These are phyloP conservation scores for Drosophila rhopaloa DNA, from an alignment of 1,140 invertebrate species.

Conservation along the genomic window DNA sequence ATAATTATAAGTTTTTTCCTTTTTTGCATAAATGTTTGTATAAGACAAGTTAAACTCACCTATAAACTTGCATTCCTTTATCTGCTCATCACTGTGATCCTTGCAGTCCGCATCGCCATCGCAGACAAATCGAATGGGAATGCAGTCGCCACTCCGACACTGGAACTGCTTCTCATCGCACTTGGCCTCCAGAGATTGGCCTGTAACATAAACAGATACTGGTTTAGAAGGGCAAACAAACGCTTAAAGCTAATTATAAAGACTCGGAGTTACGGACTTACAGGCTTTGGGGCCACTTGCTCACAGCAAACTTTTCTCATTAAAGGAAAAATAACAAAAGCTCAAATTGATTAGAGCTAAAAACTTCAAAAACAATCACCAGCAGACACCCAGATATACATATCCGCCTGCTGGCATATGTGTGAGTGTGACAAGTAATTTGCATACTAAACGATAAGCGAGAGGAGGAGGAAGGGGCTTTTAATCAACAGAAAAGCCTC, in stretches of 20 bases:
- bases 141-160: conserved; percentile 92
- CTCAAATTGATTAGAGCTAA: conserved; percentile 81
- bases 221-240: conserved; percentile 52
- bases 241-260: conserved; percentile 74
- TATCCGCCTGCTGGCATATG: neutral
- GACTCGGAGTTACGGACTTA: conserved; percentile 40
- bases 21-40: neutral
- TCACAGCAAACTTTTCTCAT: conserved; percentile 71
- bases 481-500: conserved; percentile 76
- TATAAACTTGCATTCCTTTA: conserved; percentile 88
- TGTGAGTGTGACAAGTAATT: conserved; percentile 65
- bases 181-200: conserved; percentile 62
- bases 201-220: conserved; percentile 56
- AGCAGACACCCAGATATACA: conserved; percentile 40
- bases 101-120: conserved; percentile 92
- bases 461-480: conserved; percentile 30
- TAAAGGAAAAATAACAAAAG: conserved; percentile 62
- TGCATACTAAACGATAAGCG: conserved; percentile 69
- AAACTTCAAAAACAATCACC: conserved; percentile 78
- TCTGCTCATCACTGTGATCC: conserved; percentile 92
- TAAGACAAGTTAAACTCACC: conserved; percentile 70
- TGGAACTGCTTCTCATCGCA: conserved; percentile 91
- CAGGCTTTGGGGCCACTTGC: conserved; percentile 23
- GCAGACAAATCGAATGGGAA: conserved; percentile 92
- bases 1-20: no score